phyloP scores from a whole-genome alignment of 2,888 invertebrate species.

The Tortricodes alternella region DNA sequence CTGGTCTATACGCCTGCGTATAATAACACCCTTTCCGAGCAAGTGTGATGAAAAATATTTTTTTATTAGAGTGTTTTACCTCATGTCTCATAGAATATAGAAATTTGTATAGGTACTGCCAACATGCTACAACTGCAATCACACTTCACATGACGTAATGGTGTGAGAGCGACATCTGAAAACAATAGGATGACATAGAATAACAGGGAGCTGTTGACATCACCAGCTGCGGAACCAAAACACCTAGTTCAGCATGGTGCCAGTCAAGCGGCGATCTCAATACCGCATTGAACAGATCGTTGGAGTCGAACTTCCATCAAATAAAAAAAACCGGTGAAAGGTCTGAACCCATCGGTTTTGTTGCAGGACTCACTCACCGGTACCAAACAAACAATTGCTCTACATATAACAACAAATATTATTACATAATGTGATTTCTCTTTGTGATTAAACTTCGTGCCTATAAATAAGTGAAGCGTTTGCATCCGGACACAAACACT shows the following conservation, averaged over 20 bases:
- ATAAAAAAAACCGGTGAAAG: conserved; percentile 44
- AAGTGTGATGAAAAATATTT: no score
- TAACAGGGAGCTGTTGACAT: conserved; percentile 41
- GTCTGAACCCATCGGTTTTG: conserved; percentile 40
- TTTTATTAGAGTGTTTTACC: no score
- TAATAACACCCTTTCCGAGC: no score
- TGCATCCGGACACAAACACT: conserved; percentile 45
- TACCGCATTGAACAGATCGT: conserved; percentile 31
- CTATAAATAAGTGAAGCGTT: conserved; percentile 46
- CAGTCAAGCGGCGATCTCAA: conserved; percentile 28
- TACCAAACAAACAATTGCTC: conserved; percentile 41
- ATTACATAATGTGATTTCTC: conserved; percentile 52
- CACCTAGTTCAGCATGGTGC: conserved; percentile 21
- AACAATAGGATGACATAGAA: conserved; percentile 17
- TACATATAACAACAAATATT: conserved; percentile 43
- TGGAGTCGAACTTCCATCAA: conserved; percentile 32
- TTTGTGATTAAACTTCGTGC: conserved; percentile 46
- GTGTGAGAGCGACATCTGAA: not conserved
- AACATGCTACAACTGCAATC: no score
- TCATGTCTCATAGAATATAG: no score
- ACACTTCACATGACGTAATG: not conserved
- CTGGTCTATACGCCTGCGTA: no score
- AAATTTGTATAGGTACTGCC: no score
- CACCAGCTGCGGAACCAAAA: conserved; percentile 41
- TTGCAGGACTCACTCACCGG: conserved; percentile 43